Percentiles rank a stretch among this genome's conserved stretches.
These are phyloP conservation scores for Oreochromis tanganicae DNA, from an alignment of 2,113 vertebrate genomes.

Conservation along the genomic window DNA sequence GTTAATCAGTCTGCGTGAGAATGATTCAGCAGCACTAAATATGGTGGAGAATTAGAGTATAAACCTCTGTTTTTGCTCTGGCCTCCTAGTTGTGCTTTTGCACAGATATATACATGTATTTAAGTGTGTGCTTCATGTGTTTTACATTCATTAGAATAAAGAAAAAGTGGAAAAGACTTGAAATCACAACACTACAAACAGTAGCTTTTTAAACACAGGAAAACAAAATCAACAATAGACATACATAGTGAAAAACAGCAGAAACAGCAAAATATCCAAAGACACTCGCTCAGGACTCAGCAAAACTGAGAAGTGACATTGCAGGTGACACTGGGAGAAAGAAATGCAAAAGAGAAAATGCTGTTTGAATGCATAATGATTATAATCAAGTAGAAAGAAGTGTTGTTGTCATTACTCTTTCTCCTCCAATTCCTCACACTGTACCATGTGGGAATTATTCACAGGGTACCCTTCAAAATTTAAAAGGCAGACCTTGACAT, in stretches of 20 bases:
- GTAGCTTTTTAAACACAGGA: neutral
- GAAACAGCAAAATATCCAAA: neutral
- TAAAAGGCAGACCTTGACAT: slow-evolving; percentile 7
- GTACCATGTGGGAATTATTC: slow-evolving; percentile 1
- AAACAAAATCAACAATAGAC: neutral
- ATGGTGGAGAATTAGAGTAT: neutral
- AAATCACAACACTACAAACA: neutral
- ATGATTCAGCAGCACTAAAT: neutral
- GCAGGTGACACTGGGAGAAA: neutral
- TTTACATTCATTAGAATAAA: neutral
- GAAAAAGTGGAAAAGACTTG: neutral
- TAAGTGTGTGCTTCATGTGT: neutral
- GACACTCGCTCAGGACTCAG: neutral
- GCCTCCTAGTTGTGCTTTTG: neutral
- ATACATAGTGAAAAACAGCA: neutral
- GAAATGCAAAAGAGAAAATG: neutral
- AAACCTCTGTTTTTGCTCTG: neutral
- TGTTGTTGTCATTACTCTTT: neutral
- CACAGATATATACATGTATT: neutral
- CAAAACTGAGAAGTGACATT: neutral
- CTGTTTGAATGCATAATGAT: neutral
- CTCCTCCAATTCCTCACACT: neutral
- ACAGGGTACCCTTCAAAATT: neutral
- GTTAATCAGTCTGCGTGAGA: neutral
- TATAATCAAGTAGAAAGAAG: neutral